These are phyloP conservation scores for Brotula barbata DNA, from an alignment of 2,797 vertebrate genomes.

Conservation along the genomic window DNA sequence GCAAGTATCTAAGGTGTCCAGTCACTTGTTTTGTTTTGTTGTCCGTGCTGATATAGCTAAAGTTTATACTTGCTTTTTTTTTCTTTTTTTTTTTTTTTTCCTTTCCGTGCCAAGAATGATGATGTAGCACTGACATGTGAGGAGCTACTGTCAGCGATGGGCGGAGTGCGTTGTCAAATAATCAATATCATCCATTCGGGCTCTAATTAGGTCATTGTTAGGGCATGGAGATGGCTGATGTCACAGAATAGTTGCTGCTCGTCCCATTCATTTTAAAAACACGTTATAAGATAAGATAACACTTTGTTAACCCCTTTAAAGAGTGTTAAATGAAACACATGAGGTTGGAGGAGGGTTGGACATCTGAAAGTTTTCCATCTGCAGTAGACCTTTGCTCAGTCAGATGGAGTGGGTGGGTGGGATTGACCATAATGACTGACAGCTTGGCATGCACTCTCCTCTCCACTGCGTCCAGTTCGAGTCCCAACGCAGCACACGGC, in stretches of 20 bases:
- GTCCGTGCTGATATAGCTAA: constrained; percentile 47
- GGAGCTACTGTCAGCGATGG: constrained; percentile 35
- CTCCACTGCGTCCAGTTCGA: no score
- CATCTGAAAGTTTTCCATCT: no score
- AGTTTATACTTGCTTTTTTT: constrained; percentile 27
- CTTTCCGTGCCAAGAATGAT: constrained; percentile 42
- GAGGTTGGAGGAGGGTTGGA: no score
- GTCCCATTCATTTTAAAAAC: no score
- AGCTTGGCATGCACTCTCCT: no score
- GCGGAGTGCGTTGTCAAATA: constrained; percentile 56
- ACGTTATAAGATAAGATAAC: no score
- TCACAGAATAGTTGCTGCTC: neutral
- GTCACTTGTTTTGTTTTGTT: constrained; percentile 60
- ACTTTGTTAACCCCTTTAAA: no score
- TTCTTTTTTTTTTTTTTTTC: constrained; percentile 10
- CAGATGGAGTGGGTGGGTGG: no score
- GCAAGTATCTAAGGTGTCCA: constrained; percentile 40
- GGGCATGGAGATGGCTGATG: constrained; percentile 18
- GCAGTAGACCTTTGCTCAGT: no score
- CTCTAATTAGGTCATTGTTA: constrained; percentile 15
- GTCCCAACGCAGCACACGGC: no score
- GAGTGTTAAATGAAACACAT: no score
- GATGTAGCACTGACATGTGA: constrained; percentile 52
- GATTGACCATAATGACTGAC: no score
- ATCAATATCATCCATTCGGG: constrained; percentile 59